Evolutionary conservation across 1,140 invertebrate species (phyloP).

Genomic region (Cardiocondyla obscurior): DNA sequence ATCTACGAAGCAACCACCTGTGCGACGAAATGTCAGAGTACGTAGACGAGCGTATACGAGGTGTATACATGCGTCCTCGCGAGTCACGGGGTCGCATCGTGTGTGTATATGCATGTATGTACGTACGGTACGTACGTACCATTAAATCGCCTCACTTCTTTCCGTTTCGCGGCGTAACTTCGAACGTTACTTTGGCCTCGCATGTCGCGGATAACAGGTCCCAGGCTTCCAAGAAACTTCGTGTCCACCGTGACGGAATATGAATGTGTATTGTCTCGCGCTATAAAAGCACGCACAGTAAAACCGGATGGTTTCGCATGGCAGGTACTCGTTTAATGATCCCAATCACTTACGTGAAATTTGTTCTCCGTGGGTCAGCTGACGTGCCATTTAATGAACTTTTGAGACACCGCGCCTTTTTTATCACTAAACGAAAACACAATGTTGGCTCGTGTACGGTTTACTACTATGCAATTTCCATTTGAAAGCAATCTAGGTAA

Average conservation of each 20-base stretch:
- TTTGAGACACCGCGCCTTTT: neutral
- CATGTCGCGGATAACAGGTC: conserved; percentile 38
- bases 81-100: neutral
- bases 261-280: conserved; percentile 3
- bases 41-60: conserved; percentile 6
- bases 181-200: conserved; percentile 43
- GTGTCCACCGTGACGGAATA: conserved; percentile 3
- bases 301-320: neutral
- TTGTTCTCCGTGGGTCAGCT: neutral
- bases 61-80: conserved; percentile 20
- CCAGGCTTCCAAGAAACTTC: conserved; percentile 49
- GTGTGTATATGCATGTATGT: neutral
- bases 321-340: neutral
- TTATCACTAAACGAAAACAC: neutral
- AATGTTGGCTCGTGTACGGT: neutral
- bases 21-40: conserved; percentile 66
- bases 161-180: conserved; percentile 12
- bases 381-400: neutral
- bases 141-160: conserved; percentile 36
- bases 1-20: conserved; percentile 50
- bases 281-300: neutral
- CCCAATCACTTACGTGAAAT: conserved; percentile 11
- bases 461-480: neutral
- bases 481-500: neutral
- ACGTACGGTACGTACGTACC: neutral